Conservation (phyloP, 2,113 vertebrate species). For the Elgaria multicarinata region DNA sequence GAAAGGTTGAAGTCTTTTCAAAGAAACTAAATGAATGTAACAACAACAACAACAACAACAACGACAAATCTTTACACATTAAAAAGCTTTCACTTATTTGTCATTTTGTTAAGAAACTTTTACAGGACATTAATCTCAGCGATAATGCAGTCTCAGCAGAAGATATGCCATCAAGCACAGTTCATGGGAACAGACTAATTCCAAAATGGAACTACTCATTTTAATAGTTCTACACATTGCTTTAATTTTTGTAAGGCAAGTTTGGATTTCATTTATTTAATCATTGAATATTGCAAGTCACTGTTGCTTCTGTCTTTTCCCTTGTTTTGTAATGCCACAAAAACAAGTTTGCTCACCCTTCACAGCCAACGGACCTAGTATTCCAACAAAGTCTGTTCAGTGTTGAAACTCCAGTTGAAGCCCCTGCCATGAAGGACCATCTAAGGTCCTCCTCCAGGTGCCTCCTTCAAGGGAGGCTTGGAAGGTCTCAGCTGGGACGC, state of each 20-base stretch:
- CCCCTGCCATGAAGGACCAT: no score
- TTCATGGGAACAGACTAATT: conserved; percentile 1
- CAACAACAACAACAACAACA: neutral
- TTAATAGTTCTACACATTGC: conserved; percentile 13
- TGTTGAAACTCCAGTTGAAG: no score
- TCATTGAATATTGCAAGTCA: neutral
- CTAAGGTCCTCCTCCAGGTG: no score
- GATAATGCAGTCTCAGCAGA: neutral
- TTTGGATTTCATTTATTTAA: neutral
- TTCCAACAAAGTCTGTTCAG: neutral
- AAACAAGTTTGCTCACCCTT: neutral
- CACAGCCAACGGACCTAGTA: neutral
- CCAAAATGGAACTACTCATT: conserved; percentile 17
- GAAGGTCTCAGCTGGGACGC: no score
- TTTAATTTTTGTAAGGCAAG: neutral
- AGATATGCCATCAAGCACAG: neutral
- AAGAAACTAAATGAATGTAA: neutral
- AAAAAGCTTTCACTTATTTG: conserved; percentile 19
- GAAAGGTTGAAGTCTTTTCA: neutral
- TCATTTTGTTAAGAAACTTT: neutral
- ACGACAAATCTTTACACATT: neutral
- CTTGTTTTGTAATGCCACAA: neutral
- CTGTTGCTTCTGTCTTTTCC: neutral
- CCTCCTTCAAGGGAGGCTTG: no score
- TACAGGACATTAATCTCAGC: neutral